Percentiles rank a stretch among this genome's conserved stretches.
These are phyloP conservation scores for Isaurus tuberculatus DNA, from an alignment of 92 coral and sea anemone genomes.

Conservation along the genomic window DNA sequence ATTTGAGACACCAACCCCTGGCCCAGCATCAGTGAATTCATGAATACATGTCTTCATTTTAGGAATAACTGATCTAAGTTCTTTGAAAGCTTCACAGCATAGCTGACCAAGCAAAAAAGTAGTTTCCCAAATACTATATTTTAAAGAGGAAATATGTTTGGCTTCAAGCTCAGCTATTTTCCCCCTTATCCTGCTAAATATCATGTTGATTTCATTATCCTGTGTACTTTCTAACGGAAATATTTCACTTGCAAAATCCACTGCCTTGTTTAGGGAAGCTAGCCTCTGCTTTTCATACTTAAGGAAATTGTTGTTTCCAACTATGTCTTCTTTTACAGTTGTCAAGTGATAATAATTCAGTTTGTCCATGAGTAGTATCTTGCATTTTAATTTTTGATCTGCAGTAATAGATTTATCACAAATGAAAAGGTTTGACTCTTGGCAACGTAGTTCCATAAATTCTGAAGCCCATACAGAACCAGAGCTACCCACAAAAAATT, in stretches of 20 bases:
- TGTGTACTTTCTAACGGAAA: constrained; percentile 4
- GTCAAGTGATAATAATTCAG: constrained; percentile 6
- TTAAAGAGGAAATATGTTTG: constrained; percentile 1
- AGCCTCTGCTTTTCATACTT: constrained; percentile 4
- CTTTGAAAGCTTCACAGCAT: constrained; percentile 3
- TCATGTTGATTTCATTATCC: constrained; percentile 2
- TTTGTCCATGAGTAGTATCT: constrained; percentile 4
- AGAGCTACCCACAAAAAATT: constrained; percentile 7
- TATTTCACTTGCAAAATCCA: not conserved
- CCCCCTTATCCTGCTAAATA: constrained; percentile 4
- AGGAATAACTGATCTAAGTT: constrained; percentile 1
- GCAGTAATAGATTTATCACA: not conserved
- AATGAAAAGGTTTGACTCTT: not conserved
- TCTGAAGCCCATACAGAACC: constrained; percentile 9
- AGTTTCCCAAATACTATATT: constrained; percentile 1
- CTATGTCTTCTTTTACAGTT: constrained; percentile 3
- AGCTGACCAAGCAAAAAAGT: constrained; percentile 3
- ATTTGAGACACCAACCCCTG: constrained; percentile 9
- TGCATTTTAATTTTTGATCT: not conserved
- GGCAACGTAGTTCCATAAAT: not conserved
- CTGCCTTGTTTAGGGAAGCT: constrained; percentile 3
- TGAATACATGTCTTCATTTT: not conserved
- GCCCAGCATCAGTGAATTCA: constrained; percentile 6
- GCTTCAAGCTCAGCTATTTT: constrained; percentile 3
- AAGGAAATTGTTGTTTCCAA: constrained; percentile 3